Conservation (phyloP, 2,888 invertebrate genomes). For the Sarcophaga rosellei region DNA sequence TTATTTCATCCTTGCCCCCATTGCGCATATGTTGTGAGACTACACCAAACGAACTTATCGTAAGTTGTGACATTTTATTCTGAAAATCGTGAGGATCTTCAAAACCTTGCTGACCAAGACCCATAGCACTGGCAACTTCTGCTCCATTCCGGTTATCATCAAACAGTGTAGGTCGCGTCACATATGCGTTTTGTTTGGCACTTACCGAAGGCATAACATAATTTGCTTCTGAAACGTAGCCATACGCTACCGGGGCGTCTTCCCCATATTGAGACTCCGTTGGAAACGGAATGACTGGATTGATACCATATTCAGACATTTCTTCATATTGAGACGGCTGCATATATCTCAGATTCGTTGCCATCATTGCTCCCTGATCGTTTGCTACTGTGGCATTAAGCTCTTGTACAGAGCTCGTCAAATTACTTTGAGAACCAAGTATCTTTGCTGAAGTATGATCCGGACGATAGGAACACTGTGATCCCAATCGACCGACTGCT, state of each 20-base stretch:
- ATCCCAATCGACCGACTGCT: slow-evolving; percentile 71
- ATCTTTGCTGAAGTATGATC: slow-evolving; percentile 70
- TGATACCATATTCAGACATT: slow-evolving; percentile 83
- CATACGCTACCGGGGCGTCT: slow-evolving; percentile 84
- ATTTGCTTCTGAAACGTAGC: slow-evolving; percentile 85
- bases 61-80: slow-evolving; percentile 87
- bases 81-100: slow-evolving; percentile 88
- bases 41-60: slow-evolving; percentile 82
- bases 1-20: slow-evolving; percentile 84
- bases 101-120: slow-evolving; percentile 79
- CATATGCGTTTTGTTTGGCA: slow-evolving; percentile 81
- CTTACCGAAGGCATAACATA: slow-evolving; percentile 81
- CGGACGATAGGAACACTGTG: slow-evolving; percentile 70
- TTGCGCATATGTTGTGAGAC: slow-evolving; percentile 80
- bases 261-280: slow-evolving; percentile 86
- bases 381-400: slow-evolving; percentile 70
- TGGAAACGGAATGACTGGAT: slow-evolving; percentile 80
- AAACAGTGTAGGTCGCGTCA: slow-evolving; percentile 81
- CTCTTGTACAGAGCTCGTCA: slow-evolving; percentile 73
- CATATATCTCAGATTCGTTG: slow-evolving; percentile 77
- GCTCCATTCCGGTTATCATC: slow-evolving; percentile 82
- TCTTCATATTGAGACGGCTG: slow-evolving; percentile 81
- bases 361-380: slow-evolving; percentile 75
- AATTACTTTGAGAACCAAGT: slow-evolving; percentile 74
- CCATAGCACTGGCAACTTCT: slow-evolving; percentile 72